Conservation (phyloP, 2,888 invertebrate genomes). For the Erpobdella octoculata region DNA sequence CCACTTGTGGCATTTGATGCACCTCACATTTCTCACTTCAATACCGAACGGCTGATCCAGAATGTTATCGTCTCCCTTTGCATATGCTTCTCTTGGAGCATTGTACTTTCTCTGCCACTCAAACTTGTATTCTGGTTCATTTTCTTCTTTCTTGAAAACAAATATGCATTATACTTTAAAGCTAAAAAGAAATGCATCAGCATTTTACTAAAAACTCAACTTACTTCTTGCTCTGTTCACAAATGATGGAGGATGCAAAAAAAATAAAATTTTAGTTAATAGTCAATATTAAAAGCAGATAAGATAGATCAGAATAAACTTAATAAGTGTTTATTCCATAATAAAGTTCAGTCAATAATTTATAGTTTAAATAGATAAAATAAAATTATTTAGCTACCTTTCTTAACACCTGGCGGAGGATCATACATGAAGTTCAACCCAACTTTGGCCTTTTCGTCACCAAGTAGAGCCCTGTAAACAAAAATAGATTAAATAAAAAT, state of each 20-base stretch:
- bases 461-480: constrained; percentile 72
- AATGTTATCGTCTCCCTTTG: constrained; percentile 93
- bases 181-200: no score
- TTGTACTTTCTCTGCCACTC: constrained; percentile 99
- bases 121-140: constrained; percentile 86
- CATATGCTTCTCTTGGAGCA: constrained; percentile 92
- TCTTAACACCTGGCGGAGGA: constrained; percentile 87
- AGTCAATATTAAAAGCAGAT: no score
- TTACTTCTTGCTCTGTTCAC: no score
- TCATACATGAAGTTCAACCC: constrained; percentile 99
- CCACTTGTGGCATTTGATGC: constrained; percentile 98
- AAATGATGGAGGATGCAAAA: no score
- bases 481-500: neutral
- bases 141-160: constrained; percentile 54
- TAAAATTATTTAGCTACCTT: constrained; percentile 30
- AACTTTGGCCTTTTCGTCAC: constrained; percentile 95
- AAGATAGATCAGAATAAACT: neutral
- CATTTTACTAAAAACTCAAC: no score
- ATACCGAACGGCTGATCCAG: constrained; percentile 97
- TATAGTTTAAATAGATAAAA: neutral
- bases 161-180: no score
- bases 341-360: constrained; percentile 10
- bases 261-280: no score
- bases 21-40: constrained; percentile 69
- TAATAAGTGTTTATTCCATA: neutral